phyloP scores from a whole-genome alignment of 2,797 vertebrate genomes.

The Lindbergichthys nudifrons region DNA sequence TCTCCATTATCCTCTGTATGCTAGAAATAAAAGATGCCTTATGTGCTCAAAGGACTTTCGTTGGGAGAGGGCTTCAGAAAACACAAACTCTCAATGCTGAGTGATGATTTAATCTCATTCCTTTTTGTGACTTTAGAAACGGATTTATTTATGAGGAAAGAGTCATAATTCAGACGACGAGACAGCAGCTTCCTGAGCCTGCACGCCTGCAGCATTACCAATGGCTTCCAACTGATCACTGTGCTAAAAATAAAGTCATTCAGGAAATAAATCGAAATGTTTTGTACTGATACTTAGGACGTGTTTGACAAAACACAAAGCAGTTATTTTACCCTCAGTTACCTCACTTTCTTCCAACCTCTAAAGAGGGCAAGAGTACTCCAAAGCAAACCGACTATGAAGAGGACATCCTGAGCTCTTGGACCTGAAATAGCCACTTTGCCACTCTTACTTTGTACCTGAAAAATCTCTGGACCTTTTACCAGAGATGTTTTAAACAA shows the following conservation, averaged over 20 bases:
- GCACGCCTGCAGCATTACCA: conserved; percentile 15
- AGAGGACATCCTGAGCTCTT: conserved; percentile 23
- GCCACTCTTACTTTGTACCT: background rate
- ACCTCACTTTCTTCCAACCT: background rate
- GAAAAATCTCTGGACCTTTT: background rate
- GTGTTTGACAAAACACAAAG: background rate
- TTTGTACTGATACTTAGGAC: background rate
- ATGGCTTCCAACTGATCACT: conserved; percentile 21
- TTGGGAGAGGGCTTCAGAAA: conserved; percentile 27
- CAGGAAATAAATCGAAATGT: too few relatives aligned
- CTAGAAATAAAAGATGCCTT: conserved; percentile 8
- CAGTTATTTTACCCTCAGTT: background rate
- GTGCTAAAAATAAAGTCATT: conserved; percentile 6
- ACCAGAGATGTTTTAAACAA: background rate
- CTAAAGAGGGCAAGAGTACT: conserved; percentile 13
- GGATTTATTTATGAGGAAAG: conserved; percentile 56
- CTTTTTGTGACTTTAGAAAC: conserved; percentile 30
- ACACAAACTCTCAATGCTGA: background rate
- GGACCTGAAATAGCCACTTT: background rate
- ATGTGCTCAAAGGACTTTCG: background rate
- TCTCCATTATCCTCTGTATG: background rate
- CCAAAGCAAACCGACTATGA: conserved; percentile 24
- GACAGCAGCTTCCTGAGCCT: conserved; percentile 7
- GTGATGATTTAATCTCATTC: conserved; percentile 50
- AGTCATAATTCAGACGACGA: conserved; percentile 27